phyloP scores from a whole-genome alignment of 2,113 vertebrate species.

The Cepphus grylle region DNA sequence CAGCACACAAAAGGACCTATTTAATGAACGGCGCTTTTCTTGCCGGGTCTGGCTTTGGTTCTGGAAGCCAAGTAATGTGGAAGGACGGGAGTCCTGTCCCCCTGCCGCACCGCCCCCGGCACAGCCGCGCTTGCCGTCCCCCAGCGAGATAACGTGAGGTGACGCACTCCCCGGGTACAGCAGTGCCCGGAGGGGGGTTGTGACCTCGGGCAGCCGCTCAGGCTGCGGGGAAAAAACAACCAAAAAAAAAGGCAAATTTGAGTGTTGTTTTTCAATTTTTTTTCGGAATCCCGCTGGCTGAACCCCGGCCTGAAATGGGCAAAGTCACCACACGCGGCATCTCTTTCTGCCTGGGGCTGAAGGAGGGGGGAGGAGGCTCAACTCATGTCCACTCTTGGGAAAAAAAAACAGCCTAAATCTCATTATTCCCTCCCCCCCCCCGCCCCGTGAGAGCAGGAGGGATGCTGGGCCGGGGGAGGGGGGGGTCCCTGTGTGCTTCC shows the following conservation, averaged over 20 bases:
- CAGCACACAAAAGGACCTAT: neutral
- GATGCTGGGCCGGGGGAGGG: neutral
- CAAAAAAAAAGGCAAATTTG: neutral
- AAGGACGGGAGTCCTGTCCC: neutral
- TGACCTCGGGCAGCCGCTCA: accelerated
- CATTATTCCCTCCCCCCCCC: neutral
- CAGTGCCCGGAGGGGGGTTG: neutral
- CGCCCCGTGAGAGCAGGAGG: neutral
- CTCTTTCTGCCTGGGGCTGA: neutral
- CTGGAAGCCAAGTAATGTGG: neutral
- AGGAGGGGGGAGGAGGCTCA: neutral
- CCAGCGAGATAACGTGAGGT: neutral
- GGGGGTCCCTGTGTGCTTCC: neutral
- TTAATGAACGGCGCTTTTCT: neutral
- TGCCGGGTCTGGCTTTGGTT: accelerated
- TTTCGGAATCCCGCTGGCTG: neutral
- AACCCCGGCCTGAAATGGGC: neutral
- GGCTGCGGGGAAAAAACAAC: neutral
- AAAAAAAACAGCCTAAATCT: neutral
- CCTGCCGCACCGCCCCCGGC: accelerated
- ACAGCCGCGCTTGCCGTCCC: neutral
- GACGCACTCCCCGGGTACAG: neutral
- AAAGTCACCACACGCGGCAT: accelerated
- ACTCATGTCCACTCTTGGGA: neutral
- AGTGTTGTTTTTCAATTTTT: neutral